phyloP scores from a whole-genome alignment of 2,797 vertebrate genomes.

The Falco naumanni region DNA sequence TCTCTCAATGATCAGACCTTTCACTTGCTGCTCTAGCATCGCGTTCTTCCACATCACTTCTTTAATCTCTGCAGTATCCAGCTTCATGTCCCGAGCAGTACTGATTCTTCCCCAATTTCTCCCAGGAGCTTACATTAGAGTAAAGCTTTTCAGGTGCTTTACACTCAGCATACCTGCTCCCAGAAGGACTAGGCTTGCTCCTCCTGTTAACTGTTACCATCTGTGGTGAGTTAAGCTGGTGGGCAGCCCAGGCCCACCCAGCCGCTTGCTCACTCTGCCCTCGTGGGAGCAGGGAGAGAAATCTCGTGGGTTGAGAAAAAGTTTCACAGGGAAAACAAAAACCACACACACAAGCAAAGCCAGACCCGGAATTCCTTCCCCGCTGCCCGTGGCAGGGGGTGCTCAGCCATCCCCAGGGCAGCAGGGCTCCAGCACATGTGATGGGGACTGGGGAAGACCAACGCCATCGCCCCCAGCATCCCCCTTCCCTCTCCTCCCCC shows the following conservation, averaged over 20 bases:
- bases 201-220: neutral
- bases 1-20: neutral
- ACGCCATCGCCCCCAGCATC: no score
- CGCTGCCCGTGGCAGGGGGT: neutral
- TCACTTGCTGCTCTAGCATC: neutral
- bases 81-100: neutral
- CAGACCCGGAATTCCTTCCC: neutral
- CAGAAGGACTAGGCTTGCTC: neutral
- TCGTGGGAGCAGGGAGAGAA: neutral
- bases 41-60: neutral
- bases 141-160: neutral
- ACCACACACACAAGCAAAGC: accelerated
- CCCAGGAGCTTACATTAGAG: neutral
- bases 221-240: neutral
- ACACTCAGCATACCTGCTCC: neutral
- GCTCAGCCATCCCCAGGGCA: neutral
- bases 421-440: accelerated
- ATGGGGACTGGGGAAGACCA: no score
- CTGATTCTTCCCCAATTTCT: neutral
- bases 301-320: neutral
- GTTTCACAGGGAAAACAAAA: neutral
- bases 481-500: no score
- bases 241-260: neutral
- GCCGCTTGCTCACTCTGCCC: accelerated
- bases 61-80: neutral